Percentiles rank a stretch among this genome's conserved stretches.
Evolutionary conservation across 2,113 vertebrate genomes (phyloP).

Genomic region (Nannobrachium achirus): DNA sequence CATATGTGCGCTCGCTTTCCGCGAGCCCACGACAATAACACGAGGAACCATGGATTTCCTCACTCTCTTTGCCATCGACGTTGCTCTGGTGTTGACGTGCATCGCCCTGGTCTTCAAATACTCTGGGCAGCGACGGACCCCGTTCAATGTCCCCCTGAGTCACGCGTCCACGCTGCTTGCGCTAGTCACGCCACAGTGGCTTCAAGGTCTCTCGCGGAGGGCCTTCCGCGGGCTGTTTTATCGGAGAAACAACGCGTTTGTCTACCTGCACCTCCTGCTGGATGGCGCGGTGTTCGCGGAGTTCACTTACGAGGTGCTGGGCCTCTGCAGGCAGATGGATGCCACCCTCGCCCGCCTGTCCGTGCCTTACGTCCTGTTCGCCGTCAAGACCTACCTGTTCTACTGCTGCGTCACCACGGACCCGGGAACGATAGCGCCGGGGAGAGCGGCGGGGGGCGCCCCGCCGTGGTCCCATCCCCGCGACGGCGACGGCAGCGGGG

Average conservation of each 20-base stretch:
- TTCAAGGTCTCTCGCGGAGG: constrained; percentile 64
- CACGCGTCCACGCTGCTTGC: constrained; percentile 59
- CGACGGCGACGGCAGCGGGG: constrained; percentile 72
- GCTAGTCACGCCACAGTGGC: constrained; percentile 68
- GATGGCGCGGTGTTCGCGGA: constrained; percentile 82
- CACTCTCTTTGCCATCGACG: constrained; percentile 79
- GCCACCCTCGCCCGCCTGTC: constrained; percentile 68
- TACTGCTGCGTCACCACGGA: constrained; percentile 77
- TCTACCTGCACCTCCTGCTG: constrained; percentile 80
- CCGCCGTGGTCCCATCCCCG: constrained; percentile 78
- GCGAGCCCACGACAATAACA: no score
- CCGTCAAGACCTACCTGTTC: constrained; percentile 77
- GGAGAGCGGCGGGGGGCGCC: constrained; percentile 70
- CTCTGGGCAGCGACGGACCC: constrained; percentile 56
- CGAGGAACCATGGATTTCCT: constrained; percentile 82
- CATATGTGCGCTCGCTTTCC: no score
- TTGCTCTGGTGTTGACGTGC: constrained; percentile 63
- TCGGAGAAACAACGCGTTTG: constrained; percentile 80
- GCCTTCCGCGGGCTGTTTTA: constrained; percentile 78
- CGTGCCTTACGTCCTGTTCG: constrained; percentile 83
- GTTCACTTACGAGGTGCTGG: constrained; percentile 84
- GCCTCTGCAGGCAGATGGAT: constrained; percentile 82
- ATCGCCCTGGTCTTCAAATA: constrained; percentile 68
- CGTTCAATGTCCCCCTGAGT: constrained; percentile 37
- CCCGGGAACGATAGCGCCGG: constrained; percentile 82